Base-by-base conservation (phyloP, 2,797 vertebrate species). In the Schizothorax lantsangensis region DNA sequence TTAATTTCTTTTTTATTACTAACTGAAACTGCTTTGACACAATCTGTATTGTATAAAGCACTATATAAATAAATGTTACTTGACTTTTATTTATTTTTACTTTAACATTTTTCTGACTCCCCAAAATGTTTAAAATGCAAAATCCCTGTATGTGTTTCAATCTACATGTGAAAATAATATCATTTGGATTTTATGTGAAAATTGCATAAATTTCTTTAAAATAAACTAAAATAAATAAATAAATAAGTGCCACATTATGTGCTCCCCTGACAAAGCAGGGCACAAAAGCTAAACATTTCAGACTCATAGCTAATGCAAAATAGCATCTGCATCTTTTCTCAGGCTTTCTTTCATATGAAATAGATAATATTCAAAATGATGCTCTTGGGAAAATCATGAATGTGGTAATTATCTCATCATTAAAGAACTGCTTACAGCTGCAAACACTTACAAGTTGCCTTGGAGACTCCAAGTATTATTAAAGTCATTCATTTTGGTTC, bases 361-460 rank as follows among this genome's bases (percentile, higher is more conserved):
- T 38, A 33, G 30, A 83, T 40, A 15, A 80, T 54, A 82, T 85
- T 79, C 38, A 73, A 83, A 74, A 81, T 43, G 64, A 86, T 14
- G 54, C 74, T 83, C 81, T 87, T 78, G 80, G 83, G 68, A 64
- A 88, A 71, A 88, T 90, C 73, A 89, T 81, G 30, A 85, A 87
- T 77, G 81, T 79, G 83, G 88, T 86, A 86, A 91, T 91, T 89
- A 89, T 87, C 78, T 81, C 57, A 88, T 87, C 84, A 79, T 88
- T 85, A 87, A 87, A 86, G 83, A 90, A 75, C 62, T 64, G 78
- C 84, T 85, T 82, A 86, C 86, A 90, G 86, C 89, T 91, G 90
- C 88, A 91, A 85, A 87, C 88, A 85, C 88, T 89, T 90, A 78
- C 80, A 81, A 86, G 84, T 86, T 74, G 83, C 86, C 83, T 81